Conservation (phyloP, 2,113 vertebrate genomes). For the Limanda limanda region DNA sequence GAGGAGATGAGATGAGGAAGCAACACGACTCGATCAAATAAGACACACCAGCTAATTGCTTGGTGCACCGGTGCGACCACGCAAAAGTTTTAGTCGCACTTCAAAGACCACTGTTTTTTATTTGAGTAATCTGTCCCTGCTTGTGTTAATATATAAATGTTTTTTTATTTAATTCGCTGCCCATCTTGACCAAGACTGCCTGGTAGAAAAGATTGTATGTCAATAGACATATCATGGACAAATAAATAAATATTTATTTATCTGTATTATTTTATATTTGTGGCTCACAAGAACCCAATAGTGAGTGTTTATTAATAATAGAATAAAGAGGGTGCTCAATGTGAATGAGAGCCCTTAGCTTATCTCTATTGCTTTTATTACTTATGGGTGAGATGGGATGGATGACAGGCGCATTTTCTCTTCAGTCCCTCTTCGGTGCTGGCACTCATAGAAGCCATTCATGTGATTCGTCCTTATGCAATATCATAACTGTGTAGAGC, state of each 20-base stretch:
- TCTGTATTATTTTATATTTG: neutral
- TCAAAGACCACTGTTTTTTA: no score
- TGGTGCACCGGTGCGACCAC: no score
- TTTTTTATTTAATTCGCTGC: no score
- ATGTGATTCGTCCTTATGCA: constrained; percentile 25
- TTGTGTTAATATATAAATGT: no score
- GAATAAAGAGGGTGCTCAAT: constrained; percentile 10
- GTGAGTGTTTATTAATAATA: neutral
- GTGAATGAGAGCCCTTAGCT: constrained; percentile 3
- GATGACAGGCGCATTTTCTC: constrained; percentile 4
- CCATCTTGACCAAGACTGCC: no score
- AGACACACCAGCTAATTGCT: no score
- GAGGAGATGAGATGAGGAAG: no score
- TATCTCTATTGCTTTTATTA: constrained; percentile 30
- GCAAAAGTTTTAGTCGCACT: no score
- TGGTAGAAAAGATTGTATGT: no score
- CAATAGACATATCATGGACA: no score
- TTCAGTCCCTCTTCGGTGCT: constrained; percentile 11
- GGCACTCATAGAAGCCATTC: constrained; percentile 27
- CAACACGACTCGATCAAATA: no score
- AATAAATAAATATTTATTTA: neutral
- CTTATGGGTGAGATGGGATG: constrained; percentile 19
- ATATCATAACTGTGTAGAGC: constrained; percentile 37
- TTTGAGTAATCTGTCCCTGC: no score
- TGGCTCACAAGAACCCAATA: neutral